Base-by-base conservation (phyloP, 1,140 invertebrate genomes). In the Drosophila suzukii region DNA sequence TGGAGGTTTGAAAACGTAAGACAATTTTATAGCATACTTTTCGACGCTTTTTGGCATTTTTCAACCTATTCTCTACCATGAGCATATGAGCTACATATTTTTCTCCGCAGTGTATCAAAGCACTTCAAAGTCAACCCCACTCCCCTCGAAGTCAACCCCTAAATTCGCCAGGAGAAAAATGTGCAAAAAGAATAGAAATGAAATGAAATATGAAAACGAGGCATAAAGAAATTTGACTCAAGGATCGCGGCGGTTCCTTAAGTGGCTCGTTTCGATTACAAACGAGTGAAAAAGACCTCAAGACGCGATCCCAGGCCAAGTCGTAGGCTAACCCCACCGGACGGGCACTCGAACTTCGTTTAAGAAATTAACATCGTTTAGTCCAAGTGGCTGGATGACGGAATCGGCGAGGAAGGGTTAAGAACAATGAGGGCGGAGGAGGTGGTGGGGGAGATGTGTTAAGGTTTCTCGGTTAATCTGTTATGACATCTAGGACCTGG, bases 211-310 rank as follows among this genome's bases (percentile, higher is more conserved):
- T 75, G 53, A 73, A 77, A 81, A 81, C 65, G 59, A 58, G 56
- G 59, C 70, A 84, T 65, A 76, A 84, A 77, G 81, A 76, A 85
- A 85, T 85, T 70, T 85, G 50, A 72, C 74, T 84, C 65, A 80
- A 84, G 76, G 61, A 60, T 63, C 39, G 54, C 72, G 53, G 63
- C 80, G 66, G 61, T 67, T 83, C 47, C 10, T 89, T 88, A 88
- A 88, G 83, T 88, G 83, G 83, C 84, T 88, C 83, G 83, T 88
- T 88, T 88, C 83, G 83, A 88, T 88, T 88, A 88, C 83, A 88
- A 71, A 36, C 67, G 53, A 71, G 53, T 27, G 59, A 59, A 56
- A 59, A 58, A 59, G 67, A 59, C 65, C 75, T 70, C 50, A 78
- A 73, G 83, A 75, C 85, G 65, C 65, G 62, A 78, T 79, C 67